A percentile compares a stretch with the other conserved stretches of the same genome.
phyloP scores from a whole-genome alignment of 2,113 vertebrate species.

The Dipodomys ordii region DNA sequence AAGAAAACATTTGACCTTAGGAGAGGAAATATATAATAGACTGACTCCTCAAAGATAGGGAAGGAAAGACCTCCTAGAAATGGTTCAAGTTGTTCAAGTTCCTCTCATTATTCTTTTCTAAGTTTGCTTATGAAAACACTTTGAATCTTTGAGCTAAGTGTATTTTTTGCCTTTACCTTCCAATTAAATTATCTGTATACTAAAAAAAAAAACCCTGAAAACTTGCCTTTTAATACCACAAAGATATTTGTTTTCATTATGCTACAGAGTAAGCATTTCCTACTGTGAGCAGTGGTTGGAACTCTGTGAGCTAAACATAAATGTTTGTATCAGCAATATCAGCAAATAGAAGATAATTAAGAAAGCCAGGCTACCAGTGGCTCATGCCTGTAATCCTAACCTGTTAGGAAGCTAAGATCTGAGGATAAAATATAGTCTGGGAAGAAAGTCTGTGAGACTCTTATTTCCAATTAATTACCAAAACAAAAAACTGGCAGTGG shows the following conservation, averaged over 20 bases:
- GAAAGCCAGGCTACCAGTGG: no score
- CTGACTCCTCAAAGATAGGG: not conserved
- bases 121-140: not conserved
- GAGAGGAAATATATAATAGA: not conserved
- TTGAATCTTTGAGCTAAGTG: not conserved
- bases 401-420: no score
- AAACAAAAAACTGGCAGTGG: no score
- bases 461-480: no score
- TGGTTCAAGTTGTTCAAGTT: not conserved
- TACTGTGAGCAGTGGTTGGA: not conserved
- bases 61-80: not conserved
- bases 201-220: not conserved
- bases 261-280: not conserved
- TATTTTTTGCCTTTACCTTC: conserved; percentile 14
- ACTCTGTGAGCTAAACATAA: not conserved
- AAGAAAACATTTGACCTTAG: not conserved
- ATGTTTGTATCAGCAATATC: not conserved
- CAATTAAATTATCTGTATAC: not conserved
- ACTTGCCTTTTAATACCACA: not conserved
- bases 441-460: no score
- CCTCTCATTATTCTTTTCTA: not conserved
- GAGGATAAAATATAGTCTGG: no score
- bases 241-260: not conserved
- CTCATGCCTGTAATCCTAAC: no score
- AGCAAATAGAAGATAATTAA: not conserved